Evolutionary conservation across 2,888 invertebrate genomes (phyloP).

Genomic region (Nezara viridula): DNA sequence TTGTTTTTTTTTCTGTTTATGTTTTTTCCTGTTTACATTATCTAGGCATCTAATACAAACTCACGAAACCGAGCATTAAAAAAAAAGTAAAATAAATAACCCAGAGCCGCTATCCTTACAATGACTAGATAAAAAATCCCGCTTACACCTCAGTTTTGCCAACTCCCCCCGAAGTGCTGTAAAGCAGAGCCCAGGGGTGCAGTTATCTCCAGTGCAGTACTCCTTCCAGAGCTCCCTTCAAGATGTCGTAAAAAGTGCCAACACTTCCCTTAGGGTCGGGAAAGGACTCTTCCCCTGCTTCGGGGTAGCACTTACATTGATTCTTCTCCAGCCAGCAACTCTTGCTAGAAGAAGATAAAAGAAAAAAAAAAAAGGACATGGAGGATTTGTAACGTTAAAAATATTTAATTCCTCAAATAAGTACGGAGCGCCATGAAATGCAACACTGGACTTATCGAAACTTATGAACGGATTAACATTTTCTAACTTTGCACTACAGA

Average conservation of each 20-base stretch:
- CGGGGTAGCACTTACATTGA: constrained; percentile 12
- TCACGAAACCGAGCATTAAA: neutral
- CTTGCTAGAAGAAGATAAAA: neutral
- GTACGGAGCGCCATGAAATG: no score
- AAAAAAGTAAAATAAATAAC: neutral
- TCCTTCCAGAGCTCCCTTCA: neutral
- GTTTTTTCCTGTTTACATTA: neutral
- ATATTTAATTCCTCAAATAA: neutral
- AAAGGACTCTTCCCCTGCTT: neutral
- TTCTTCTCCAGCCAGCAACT: neutral
- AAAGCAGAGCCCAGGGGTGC: neutral
- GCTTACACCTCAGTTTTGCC: neutral
- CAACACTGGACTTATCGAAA: no score
- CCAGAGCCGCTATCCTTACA: neutral
- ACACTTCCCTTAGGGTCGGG: constrained; percentile 1
- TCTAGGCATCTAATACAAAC: neutral
- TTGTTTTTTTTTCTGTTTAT: no score
- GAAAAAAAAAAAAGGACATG: neutral
- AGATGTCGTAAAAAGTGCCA: constrained; percentile 36
- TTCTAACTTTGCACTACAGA: no score
- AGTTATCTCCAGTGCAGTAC: constrained; percentile 45
- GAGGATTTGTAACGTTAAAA: neutral
- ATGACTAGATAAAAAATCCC: constrained; percentile 32
- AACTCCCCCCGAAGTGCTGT: constrained; percentile 31
- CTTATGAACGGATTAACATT: no score